Conservation (phyloP, 2,797 vertebrate genomes). For the Enteromius radiatus region DNA sequence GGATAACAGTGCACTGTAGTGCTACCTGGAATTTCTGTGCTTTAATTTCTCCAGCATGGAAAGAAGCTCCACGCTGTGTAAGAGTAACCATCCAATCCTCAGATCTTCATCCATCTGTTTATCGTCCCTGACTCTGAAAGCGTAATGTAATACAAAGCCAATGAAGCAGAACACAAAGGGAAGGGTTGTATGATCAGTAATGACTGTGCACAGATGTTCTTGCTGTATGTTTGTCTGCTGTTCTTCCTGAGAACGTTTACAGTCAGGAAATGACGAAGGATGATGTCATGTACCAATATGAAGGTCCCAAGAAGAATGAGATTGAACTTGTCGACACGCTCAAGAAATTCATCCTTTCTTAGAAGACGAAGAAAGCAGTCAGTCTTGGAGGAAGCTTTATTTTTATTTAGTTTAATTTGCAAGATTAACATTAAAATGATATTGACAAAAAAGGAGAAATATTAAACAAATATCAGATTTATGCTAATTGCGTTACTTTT, state of each 20-base stretch:
- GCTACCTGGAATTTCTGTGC: slow-evolving; percentile 4
- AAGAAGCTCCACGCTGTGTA: background rate
- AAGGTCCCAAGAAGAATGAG: background rate
- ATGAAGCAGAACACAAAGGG: background rate
- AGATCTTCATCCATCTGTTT: background rate
- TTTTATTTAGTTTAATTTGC: too few relatives aligned
- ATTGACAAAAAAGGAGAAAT: too few relatives aligned
- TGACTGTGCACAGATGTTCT: slow-evolving; percentile 4
- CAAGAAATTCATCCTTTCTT: background rate
- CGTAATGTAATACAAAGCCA: background rate
- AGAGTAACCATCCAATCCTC: background rate
- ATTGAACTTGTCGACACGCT: background rate
- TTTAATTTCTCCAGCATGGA: background rate
- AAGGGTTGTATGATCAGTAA: background rate
- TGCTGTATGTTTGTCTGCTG: slow-evolving; percentile 41
- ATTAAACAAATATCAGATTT: too few relatives aligned
- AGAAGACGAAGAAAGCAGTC: slow-evolving; percentile 19
- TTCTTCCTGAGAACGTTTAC: slow-evolving; percentile 31
- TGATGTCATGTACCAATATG: slow-evolving; percentile 6
- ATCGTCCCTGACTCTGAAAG: background rate
- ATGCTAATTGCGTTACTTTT: background rate
- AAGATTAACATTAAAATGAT: too few relatives aligned
- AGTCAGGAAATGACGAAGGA: slow-evolving; percentile 8
- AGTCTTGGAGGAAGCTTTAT: background rate
- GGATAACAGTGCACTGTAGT: background rate